Base-by-base conservation (phyloP, 2,797 vertebrate genomes). In the Alcedo quadribrachys region DNA sequence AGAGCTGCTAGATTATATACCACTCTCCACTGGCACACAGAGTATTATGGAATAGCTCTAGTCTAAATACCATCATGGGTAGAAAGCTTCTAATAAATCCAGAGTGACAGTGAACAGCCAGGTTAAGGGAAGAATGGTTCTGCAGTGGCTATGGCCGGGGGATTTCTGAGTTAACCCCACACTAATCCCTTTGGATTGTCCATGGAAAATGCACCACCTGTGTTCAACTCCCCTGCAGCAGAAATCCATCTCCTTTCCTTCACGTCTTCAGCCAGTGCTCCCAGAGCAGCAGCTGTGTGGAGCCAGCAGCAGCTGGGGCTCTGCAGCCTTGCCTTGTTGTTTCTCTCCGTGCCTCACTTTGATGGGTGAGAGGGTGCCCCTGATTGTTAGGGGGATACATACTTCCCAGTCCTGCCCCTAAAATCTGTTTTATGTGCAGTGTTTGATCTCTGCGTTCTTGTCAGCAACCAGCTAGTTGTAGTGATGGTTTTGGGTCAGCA, bases 401-500 rank as follows among this genome's bases (percentile, higher is more conserved):
- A 27, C 33, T 60, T 95, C 53, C 53, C 25, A 0, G 17, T 70
- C 27, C 33, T 55, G 42, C 62, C 30, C 57, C 15, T 9, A 11
- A 42, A 62, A 33, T 65, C 45, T 77, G 11, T 57, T 66, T 85
- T 30, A 93, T 92, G 50, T 87, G 58, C 40, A 32, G 50, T 15
- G 80, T 95, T 96, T 94, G 76, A 93, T 96, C 76, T 93, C 37
- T 20, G 0, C 27, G 11, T 65, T 68, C 45, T 90, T 46, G 43
- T 85, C 73, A 82, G 48, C 37, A 88, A 46, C 15, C 28, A 88
- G 62, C 57, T 82, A 67, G 53, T 81, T 85, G 54, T 19, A 5
- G 57, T 93, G 93, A 95, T 54, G 5, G 66, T 94, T 87, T 85
- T 58, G 77, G 90, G 95, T 81, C 86, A 94, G 18, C 51, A 71